Evolutionary conservation across 2,113 vertebrate species (phyloP).

Genomic region (Oenanthe melanoleuca): DNA sequence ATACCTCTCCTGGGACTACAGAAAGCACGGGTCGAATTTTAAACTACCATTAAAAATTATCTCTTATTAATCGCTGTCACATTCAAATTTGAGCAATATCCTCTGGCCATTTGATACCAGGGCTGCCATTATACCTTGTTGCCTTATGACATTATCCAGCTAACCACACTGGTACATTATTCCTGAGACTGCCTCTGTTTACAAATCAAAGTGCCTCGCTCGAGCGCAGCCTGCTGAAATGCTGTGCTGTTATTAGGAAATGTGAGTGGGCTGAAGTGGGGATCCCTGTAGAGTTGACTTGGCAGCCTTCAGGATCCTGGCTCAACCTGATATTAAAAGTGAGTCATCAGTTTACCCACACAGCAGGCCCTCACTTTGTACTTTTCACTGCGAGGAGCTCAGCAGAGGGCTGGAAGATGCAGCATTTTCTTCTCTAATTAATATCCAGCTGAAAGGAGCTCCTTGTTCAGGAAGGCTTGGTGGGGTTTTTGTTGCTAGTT

Average conservation of each 20-base stretch:
- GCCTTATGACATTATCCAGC: neutral
- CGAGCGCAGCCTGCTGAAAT: conserved; percentile 64
- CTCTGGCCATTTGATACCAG: neutral
- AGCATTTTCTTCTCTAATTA: conserved; percentile 70
- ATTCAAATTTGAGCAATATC: conserved; percentile 6
- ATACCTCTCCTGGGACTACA: neutral
- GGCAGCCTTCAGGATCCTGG: conserved; percentile 73
- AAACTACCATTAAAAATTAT: conserved; percentile 37
- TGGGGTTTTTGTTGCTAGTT: neutral
- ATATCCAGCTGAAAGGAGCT: conserved; percentile 66
- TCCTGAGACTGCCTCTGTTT: conserved; percentile 69
- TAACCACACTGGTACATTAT: conserved; percentile 18
- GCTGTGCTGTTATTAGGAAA: conserved; percentile 78
- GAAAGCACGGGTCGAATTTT: neutral
- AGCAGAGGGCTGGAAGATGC: conserved; percentile 44
- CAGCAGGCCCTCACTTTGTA: conserved; percentile 79
- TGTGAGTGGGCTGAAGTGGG: conserved; percentile 80
- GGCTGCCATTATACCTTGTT: neutral
- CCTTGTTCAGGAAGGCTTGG: conserved; percentile 46
- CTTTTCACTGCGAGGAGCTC: conserved; percentile 65
- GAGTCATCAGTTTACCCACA: conserved; percentile 84
- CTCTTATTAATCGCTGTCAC: conserved; percentile 21
- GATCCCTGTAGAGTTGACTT: conserved; percentile 80
- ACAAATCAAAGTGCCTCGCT: conserved; percentile 74
- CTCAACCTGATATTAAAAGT: conserved; percentile 82